A percentile compares a stretch with the other conserved stretches of the same genome.
Conservation (phyloP, 2,888 invertebrate genomes). For the Aproaerema taeniolella region DNA sequence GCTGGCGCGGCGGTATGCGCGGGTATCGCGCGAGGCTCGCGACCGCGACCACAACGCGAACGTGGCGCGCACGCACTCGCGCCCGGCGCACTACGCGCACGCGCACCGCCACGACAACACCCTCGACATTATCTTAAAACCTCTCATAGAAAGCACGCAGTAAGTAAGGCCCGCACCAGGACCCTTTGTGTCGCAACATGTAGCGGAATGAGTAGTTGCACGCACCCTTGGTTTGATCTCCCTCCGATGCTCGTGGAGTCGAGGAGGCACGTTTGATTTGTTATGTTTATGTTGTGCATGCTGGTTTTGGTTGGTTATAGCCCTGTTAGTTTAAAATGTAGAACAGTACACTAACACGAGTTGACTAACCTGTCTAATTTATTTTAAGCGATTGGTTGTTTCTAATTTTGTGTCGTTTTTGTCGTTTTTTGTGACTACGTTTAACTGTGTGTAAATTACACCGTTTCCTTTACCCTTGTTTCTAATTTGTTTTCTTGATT, state of each 20-base stretch:
- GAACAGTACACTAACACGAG: slow-evolving; percentile 40
- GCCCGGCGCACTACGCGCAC: slow-evolving; percentile 45
- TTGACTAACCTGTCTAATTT: slow-evolving; percentile 48
- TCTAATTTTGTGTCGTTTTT: slow-evolving; percentile 20
- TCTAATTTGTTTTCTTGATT: slow-evolving; percentile 20
- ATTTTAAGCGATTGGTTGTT: slow-evolving; percentile 15
- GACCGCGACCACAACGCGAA: slow-evolving; percentile 60
- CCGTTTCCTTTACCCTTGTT: slow-evolving; percentile 11
- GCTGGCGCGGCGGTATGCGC: slow-evolving; percentile 66
- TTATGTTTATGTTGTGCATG: slow-evolving; percentile 44
- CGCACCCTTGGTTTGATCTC: slow-evolving; percentile 55
- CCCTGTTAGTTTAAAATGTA: slow-evolving; percentile 29
- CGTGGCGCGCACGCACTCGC: slow-evolving; percentile 61
- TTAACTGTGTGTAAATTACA: slow-evolving; percentile 7
- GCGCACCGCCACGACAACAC: slow-evolving; percentile 71
- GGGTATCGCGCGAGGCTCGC: slow-evolving; percentile 48
- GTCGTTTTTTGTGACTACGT: slow-evolving; percentile 14
- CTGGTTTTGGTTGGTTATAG: slow-evolving; percentile 39
- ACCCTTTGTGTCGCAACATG: slow-evolving; percentile 54
- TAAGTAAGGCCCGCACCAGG: slow-evolving; percentile 61
- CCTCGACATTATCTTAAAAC: slow-evolving; percentile 76
- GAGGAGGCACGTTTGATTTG: slow-evolving; percentile 31
- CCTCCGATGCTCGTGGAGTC: slow-evolving; percentile 31
- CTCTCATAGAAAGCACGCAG: slow-evolving; percentile 78
- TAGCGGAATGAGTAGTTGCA: slow-evolving; percentile 69